Base-by-base conservation (phyloP, 2,113 vertebrate genomes). In the Bombycilla garrulus region DNA sequence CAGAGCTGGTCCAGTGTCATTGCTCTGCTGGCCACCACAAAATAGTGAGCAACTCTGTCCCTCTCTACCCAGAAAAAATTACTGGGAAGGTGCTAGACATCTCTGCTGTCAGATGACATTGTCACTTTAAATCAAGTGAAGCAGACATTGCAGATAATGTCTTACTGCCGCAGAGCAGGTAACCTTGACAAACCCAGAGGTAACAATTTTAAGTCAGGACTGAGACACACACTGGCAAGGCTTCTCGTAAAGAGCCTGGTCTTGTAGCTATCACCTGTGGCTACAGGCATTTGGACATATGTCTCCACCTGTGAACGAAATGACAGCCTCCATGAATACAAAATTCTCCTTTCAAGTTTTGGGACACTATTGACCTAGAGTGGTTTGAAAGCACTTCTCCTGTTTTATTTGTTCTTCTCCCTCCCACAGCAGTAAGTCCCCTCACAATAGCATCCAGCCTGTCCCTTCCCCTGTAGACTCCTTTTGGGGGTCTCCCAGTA, bases 301-400 rank as follows among this genome's bases (percentile, higher is more conserved):
- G 8, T 54, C 58, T 70, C 21, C 64, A 86, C 15, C 28, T 35
- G 18, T 31, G 23, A 89, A 40, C 4, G 77, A 42, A 64, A 9
- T n/a, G 62, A 57, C 45, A 60, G 15, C 16, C 21, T 92, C 57
- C 36, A 40, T 16, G 35, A 91, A 82, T 28, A 62, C 1, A 0
- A 69, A 72, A 57, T 72, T 80, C 0, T 65, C 16, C 57, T 82
- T 78, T 70, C 35, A 79, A 38, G 10, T 48, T 23, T 50, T 81
- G 26, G 11, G 11, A 31, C 56, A 12, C 5, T 60, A 20, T 50
- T 70, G n/a, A 5, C 0, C 0, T n/a, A 25, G 56, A 40, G 25
- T 0, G 0, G 5, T 69, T 87, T 80, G 45, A 54, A 92, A 88
- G 14, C 9, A 45, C 4, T 69, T 11, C 5, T 60, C 10, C 10